These are phyloP conservation scores for Polymixis flavicincta DNA, from an alignment of 2,888 invertebrate genomes.

Conservation along the genomic window DNA sequence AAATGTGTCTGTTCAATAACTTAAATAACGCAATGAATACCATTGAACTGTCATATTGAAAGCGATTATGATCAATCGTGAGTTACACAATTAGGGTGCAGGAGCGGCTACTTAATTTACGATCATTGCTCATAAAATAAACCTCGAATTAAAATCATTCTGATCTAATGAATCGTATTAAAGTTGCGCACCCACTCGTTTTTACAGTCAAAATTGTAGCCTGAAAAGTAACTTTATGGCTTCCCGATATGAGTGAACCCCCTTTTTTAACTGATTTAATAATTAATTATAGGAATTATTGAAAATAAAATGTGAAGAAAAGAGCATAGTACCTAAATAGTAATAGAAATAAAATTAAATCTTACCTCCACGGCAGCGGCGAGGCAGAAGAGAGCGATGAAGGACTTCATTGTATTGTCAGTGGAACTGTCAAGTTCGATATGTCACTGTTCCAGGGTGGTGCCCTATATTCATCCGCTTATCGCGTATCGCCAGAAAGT, in stretches of 20 bases:
- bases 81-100: too few species aligned
- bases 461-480: constrained; percentile 64
- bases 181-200: background rate
- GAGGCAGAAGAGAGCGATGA: constrained; percentile 43
- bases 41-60: too few species aligned
- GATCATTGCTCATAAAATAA: background rate
- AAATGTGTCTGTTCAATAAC: too few species aligned
- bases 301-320: background rate
- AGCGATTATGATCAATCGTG: too few species aligned
- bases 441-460: constrained; percentile 2
- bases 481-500: constrained; percentile 42
- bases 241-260: background rate
- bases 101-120: background rate
- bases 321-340: background rate
- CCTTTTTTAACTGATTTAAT: background rate
- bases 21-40: too few species aligned
- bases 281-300: background rate
- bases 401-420: constrained; percentile 47
- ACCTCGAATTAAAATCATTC: background rate
- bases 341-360: background rate
- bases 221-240: too few species aligned
- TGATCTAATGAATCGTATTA: background rate
- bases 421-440: constrained; percentile 40
- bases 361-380: constrained; percentile 51
- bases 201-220: background rate